Evolutionary conservation across 2,888 invertebrate genomes (phyloP).

Genomic region (Nematopogon swammerdamellus): DNA sequence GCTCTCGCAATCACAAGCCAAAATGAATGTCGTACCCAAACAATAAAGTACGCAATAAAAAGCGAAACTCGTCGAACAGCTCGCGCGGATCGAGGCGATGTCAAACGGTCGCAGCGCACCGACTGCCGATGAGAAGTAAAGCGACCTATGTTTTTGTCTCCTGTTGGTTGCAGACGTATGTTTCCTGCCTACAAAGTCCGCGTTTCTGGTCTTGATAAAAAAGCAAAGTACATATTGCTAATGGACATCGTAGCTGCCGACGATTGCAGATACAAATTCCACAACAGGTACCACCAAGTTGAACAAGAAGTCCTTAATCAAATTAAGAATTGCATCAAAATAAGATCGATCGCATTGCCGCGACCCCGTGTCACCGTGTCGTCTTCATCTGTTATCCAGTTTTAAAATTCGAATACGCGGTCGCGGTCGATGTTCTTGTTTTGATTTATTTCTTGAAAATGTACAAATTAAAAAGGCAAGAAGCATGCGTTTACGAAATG

Average conservation of each 20-base stretch:
- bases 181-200: conserved; percentile 97
- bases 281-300: conserved; percentile 72
- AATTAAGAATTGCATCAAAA: conserved; percentile 47
- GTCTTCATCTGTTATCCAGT: too few relatives aligned
- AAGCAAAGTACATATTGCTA: conserved; percentile 95
- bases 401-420: background rate
- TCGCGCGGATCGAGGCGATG: conserved; percentile 50
- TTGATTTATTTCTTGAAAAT: conserved; percentile 43
- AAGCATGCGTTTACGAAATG: conserved; percentile 60
- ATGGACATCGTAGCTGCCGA: conserved; percentile 97
- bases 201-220: conserved; percentile 94
- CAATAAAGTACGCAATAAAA: conserved; percentile 28
- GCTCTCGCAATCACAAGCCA: conserved; percentile 57
- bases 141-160: conserved; percentile 52
- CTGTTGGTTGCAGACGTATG: conserved; percentile 85
- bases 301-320: conserved; percentile 17
- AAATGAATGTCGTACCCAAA: conserved; percentile 26
- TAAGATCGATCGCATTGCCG: conserved; percentile 22
- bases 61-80: conserved; percentile 39
- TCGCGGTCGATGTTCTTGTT: conserved; percentile 30
- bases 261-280: conserved; percentile 94
- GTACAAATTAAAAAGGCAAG: conserved; percentile 56
- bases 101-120: conserved; percentile 47
- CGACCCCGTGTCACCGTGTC: background rate
- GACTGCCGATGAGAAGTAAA: conserved; percentile 8